Evolutionary conservation across 2,113 vertebrate species (phyloP).

Genomic region (Tilapia sparmanii): DNA sequence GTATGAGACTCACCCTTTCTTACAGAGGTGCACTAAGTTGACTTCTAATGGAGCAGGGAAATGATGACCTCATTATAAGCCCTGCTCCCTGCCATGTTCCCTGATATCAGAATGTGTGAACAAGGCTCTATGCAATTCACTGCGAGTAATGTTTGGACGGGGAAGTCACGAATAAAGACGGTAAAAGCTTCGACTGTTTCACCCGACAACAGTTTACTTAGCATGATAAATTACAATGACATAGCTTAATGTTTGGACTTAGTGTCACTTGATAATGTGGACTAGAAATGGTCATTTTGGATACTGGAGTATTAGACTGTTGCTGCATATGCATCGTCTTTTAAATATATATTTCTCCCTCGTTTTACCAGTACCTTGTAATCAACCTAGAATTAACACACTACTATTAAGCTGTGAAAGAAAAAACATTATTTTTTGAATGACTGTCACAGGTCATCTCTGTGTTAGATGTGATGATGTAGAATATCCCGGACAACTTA

Average conservation of each 20-base stretch:
- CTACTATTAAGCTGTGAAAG: neutral
- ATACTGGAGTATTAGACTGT: neutral
- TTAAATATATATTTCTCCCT: neutral
- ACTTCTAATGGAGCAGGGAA: slow-evolving; percentile 5
- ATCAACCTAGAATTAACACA: neutral
- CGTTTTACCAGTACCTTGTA: neutral
- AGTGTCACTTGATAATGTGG: neutral
- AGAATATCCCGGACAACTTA: neutral
- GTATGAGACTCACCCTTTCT: neutral
- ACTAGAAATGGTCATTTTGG: neutral
- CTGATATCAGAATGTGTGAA: slow-evolving; percentile 7
- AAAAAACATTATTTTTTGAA: neutral
- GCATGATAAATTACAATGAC: neutral
- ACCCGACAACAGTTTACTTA: neutral
- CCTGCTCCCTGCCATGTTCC: slow-evolving; percentile 11
- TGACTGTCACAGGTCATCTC: neutral
- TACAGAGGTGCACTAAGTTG: neutral
- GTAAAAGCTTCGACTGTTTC: neutral
- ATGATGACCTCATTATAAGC: slow-evolving; percentile 14
- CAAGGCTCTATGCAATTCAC: neutral
- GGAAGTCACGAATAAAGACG: neutral
- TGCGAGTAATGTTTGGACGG: neutral
- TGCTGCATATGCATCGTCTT: neutral
- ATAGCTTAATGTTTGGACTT: neutral
- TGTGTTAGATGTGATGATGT: neutral